phyloP scores from a whole-genome alignment of 2,888 invertebrate genomes.

The Platycheirus albimanus region DNA sequence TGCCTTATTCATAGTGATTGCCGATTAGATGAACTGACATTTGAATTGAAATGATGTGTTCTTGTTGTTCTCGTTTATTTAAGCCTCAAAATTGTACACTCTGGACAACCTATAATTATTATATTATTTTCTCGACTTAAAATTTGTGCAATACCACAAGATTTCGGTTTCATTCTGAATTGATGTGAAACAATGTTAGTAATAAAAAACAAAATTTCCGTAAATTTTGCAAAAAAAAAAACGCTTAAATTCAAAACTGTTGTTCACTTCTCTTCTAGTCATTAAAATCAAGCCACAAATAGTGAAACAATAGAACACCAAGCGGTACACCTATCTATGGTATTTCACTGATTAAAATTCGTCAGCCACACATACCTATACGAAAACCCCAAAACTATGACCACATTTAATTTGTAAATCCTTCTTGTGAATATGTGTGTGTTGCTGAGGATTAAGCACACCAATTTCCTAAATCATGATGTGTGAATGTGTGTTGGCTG shows the following conservation, averaged over 20 bases:
- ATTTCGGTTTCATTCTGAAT: background rate
- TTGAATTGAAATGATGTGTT: too few relatives aligned
- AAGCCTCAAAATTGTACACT: too few relatives aligned
- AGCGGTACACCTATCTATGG: slow-evolving; percentile 30
- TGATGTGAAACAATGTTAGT: background rate
- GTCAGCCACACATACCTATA: slow-evolving; percentile 31
- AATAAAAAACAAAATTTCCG: background rate
- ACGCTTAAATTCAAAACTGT: background rate
- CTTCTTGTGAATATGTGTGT: background rate
- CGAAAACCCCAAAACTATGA: slow-evolving; percentile 25
- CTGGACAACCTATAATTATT: too few relatives aligned
- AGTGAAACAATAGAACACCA: slow-evolving; percentile 32
- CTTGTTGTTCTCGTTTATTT: too few relatives aligned
- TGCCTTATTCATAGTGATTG: too few relatives aligned
- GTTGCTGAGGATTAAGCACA: background rate
- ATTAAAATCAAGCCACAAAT: slow-evolving; percentile 29
- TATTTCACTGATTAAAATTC: slow-evolving; percentile 46
- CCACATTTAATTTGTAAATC: slow-evolving; percentile 30
- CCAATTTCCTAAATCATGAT: background rate
- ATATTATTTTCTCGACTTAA: background rate
- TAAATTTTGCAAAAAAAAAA: too few relatives aligned
- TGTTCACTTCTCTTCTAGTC: background rate
- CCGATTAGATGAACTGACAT: too few relatives aligned
- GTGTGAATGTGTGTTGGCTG: background rate
- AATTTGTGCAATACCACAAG: background rate